These are phyloP conservation scores for Microtus pennsylvanicus DNA, from an alignment of 2,113 vertebrate species.

Conservation along the genomic window DNA sequence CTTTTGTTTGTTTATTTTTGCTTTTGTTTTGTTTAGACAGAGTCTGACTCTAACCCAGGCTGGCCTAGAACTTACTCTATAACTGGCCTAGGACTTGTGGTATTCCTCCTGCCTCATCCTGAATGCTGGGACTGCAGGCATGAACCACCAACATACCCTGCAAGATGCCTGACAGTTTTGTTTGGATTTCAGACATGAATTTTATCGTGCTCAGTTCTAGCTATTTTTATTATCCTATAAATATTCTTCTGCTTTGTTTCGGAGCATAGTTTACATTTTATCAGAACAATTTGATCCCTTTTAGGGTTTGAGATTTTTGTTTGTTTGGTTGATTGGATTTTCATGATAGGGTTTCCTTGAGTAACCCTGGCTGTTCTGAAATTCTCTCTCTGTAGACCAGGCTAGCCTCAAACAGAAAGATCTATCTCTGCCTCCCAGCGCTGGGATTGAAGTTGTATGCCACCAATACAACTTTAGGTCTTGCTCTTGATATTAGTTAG, in stretches of 20 bases:
- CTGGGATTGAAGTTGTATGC: background rate
- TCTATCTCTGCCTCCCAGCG: background rate
- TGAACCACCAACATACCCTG: background rate
- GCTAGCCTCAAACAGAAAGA: background rate
- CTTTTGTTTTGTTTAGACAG: background rate
- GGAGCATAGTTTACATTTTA: background rate
- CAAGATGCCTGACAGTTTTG: background rate
- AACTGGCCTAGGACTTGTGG: background rate
- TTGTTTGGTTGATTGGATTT: background rate
- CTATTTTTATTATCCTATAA: background rate
- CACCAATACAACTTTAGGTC: background rate
- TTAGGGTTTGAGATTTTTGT: background rate
- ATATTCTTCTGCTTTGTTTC: constrained; percentile 8
- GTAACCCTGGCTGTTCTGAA: background rate
- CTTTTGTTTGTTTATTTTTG: background rate
- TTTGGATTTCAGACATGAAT: background rate
- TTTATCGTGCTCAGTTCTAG: background rate
- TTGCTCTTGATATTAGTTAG: background rate
- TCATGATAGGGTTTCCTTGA: too few relatives aligned
- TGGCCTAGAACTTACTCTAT: background rate
- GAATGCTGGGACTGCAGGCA: background rate
- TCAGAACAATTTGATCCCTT: background rate
- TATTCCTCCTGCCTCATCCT: background rate
- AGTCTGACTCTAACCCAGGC: background rate
- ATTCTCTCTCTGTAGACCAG: background rate